Evolutionary conservation across 2,113 vertebrate species (phyloP).

Genomic region (Forbesichthys agassizii): DNA sequence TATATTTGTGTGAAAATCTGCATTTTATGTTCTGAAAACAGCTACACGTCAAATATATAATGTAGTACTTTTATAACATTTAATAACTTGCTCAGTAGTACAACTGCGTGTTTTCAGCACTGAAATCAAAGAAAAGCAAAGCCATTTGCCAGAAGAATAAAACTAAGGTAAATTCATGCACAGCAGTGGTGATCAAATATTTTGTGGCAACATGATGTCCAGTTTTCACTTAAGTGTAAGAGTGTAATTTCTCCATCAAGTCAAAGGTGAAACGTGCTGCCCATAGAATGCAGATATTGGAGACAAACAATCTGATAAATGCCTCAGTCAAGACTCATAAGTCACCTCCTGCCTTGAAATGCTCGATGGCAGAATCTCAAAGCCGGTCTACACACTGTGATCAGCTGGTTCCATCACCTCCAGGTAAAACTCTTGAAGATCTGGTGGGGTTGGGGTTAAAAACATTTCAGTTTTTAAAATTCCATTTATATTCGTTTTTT

Average conservation of each 20-base stretch:
- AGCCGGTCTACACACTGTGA: neutral
- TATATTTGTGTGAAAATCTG: too few species aligned
- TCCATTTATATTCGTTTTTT: too few species aligned
- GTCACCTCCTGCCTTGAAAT: slow-evolving; percentile 1
- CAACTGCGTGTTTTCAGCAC: slow-evolving; percentile 46
- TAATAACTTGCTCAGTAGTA: neutral
- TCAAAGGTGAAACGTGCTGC: slow-evolving; percentile 12
- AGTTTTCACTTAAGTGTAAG: slow-evolving; percentile 3
- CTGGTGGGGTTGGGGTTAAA: neutral
- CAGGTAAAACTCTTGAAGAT: slow-evolving; percentile 43
- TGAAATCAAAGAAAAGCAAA: slow-evolving; percentile 32
- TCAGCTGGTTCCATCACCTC: slow-evolving; percentile 31
- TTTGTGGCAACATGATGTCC: neutral
- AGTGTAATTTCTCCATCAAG: slow-evolving; percentile 5
- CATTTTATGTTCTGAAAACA: too few species aligned
- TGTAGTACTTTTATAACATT: neutral
- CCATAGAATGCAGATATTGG: neutral
- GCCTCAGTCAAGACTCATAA: neutral
- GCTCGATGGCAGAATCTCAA: slow-evolving; percentile 7
- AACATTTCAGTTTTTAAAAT: neutral
- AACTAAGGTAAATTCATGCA: slow-evolving; percentile 37
- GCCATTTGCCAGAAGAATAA: slow-evolving; percentile 20
- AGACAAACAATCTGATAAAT: slow-evolving; percentile 25
- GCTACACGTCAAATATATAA: too few species aligned
- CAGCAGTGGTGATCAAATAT: neutral